Evolutionary conservation across 2,888 invertebrate species (phyloP), one percentile per base, ranked within the genome.

Genomic region (Phyllotreta cruciferae): DNA sequence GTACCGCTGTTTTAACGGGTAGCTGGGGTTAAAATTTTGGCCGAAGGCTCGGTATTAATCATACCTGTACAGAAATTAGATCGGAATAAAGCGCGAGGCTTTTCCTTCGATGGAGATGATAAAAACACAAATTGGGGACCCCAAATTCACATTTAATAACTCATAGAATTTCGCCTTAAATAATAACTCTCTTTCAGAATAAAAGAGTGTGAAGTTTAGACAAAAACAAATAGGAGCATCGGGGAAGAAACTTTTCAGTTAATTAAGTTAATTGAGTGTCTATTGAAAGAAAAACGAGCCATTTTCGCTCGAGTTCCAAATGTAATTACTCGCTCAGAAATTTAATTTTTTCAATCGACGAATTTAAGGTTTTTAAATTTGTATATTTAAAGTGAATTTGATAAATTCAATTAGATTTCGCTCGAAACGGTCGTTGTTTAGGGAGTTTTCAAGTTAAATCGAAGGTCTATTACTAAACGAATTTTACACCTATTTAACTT

Each of bases 401-500:
- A 24, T 24, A 24, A 24, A 24, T 24, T 24, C 24, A 24, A 24
- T 24, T 24, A 24, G 24, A 4, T 24, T 24, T 24, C 4, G 24
- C 24, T 24, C 4, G 4, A 24, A 24, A 24, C 24, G 24, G 1
- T 24, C 24, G 24, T 36, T 35, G 52, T 52, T 52, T 52, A 9
- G 41, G 13, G 38, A 52, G 52, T 52, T 52, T 52, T 52, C 55
- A 62, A 68, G 66, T 66, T 61, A 78, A 77, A 78, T 79, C 78
- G 76, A 77, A 78, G 75, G 75, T 72, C 79, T 74, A 78, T 24
- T 79, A 77, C 79, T 73, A 73, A 75, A 78, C 71, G 78, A 80
- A 80, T 80, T 80, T 80, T 80, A 80, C 80, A 80, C 80, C 79
- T 79, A 79, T 80, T 80, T 80, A 80, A 79, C 79, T 79, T 77